Evolutionary conservation across 2,797 vertebrate species (phyloP), one percentile per base, ranked within the genome.

Genomic region (Petrocephalus sullivani): DNA sequence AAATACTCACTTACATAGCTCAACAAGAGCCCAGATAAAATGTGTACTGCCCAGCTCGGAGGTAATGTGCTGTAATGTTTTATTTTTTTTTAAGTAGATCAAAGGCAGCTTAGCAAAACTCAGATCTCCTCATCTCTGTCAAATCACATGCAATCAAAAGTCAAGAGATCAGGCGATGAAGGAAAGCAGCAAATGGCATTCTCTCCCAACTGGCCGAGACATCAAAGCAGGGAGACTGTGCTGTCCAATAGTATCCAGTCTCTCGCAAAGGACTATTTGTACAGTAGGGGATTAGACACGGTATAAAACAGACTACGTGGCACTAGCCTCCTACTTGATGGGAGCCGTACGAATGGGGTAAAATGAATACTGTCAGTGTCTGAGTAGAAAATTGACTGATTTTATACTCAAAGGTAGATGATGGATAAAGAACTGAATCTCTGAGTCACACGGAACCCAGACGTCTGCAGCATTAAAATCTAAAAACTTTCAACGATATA

Each of bases 351-450:
- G 64, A 67, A 67, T 67, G n/a, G 49, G 81, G 81, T 6, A 46
- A 23, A 23, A 53, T 21, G n/a, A 51, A 23, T 49, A 16, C 19
- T 21, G 49, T 83, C 81, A 23, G 10, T 83, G 49, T 51, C 6
- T 81, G 64, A 90, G 86, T 28, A 75, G 85, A 81, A 88, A 87
- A 90, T 87, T 89, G 86, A 88, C 85, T 89, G 78, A 89, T 90
- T 90, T 90, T 28, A 87, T 60, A 60, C 81, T 54, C 81, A 84
- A 21, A 84, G 49, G n/a, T 54, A 84, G 10, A 84, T 51, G 81
- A 54, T 28, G 81, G 81, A 4, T 84, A 14, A 16, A 84, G 49
- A 51, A 53, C 5, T 23, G 67, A 75, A 75, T 12, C 14, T 41
- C 4, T 53, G 41, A 53, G 81, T 83, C 49, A 21, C 51, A n/a